These are phyloP conservation scores for Harpalus rufipes DNA, from an alignment of 2,888 invertebrate genomes.

Conservation along the genomic window DNA sequence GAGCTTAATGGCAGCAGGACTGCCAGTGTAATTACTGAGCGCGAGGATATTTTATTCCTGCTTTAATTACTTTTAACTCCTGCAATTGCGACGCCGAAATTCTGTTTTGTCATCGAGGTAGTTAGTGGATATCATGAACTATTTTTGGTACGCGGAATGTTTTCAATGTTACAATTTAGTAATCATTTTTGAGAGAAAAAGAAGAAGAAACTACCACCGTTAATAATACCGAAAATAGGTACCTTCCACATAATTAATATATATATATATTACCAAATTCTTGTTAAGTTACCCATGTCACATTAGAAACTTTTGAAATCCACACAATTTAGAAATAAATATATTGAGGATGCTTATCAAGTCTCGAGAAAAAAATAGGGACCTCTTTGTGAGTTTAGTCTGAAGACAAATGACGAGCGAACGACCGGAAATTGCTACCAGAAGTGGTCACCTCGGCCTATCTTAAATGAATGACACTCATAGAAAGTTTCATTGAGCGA, in stretches of 20 bases:
- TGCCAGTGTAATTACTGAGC: conserved; percentile 35
- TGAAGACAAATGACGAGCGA: conserved; percentile 67
- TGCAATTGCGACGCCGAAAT: conserved; percentile 1
- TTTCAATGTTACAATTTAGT: no score
- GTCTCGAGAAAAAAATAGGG: not conserved
- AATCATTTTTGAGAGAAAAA: no score
- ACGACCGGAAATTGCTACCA: conserved; percentile 65
- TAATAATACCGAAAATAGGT: no score
- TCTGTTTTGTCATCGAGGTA: conserved; percentile 1
- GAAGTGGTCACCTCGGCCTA: conserved; percentile 48
- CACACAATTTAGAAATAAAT: not conserved
- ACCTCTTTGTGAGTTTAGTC: conserved; percentile 1
- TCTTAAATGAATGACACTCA: conserved; percentile 49
- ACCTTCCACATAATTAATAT: no score
- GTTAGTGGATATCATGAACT: not conserved
- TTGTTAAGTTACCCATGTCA: no score
- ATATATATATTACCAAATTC: no score
- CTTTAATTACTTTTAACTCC: conserved; percentile 35
- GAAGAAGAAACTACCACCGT: no score
- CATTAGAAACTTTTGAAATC: no score
- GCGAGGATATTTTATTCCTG: conserved; percentile 26
- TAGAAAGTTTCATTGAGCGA: conserved; percentile 47
- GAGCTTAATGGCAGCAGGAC: not conserved
- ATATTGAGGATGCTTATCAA: not conserved
- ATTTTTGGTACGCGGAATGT: not conserved